Base-by-base conservation (phyloP, 2,113 vertebrate species). In the Rhagologus leucostigma region DNA sequence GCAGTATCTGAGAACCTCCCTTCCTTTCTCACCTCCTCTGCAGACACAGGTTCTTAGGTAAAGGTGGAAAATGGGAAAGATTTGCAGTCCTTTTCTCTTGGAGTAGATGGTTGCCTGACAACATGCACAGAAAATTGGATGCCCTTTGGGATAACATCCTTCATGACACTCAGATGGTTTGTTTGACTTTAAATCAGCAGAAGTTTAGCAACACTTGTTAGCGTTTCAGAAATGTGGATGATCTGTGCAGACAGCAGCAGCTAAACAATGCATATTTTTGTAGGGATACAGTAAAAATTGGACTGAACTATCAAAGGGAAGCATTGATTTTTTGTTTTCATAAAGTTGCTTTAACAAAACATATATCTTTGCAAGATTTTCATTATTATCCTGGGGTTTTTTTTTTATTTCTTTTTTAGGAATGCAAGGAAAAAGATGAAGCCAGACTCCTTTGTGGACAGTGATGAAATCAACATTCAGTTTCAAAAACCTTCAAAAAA, bases 401-500 rank as follows among this genome's bases (percentile, higher is more conserved):
- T 52, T 44, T 35, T 10, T 33, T 3, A 6, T 15, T 7, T 20
- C n/a, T 35, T 10, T 46, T 26, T 23, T 41, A 99, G 99, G 82
- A 96, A 95, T 37, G 99, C 99, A 16, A 97, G 98, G 79, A 95
- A 87, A 93, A 98, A 97, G 95, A 99, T 99, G 98, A 98, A 97
- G 57, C 98, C 98, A 1, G 95, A 95, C 1, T 97, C 98, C 18
- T 86, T 98, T 12, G 92, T 98, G 32, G 96, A 98, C 62, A 92
- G 88, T 46, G 92, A 97, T 44, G 97, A 98, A 9, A 20, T 95
- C 92, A 98, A 96, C 39, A 60, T 97, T 96, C 60, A 96, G 82
- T 96, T 98, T n/a, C 23, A 96, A 70, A 98, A 92, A 27, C 93
- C 96, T 8, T 70, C 97, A 11, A 96, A 75, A 60, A 82, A 50